Evolutionary conservation across 2,113 vertebrate genomes (phyloP), one percentile per base, ranked within the genome.

Genomic region (Plecturocebus donacophilus): DNA sequence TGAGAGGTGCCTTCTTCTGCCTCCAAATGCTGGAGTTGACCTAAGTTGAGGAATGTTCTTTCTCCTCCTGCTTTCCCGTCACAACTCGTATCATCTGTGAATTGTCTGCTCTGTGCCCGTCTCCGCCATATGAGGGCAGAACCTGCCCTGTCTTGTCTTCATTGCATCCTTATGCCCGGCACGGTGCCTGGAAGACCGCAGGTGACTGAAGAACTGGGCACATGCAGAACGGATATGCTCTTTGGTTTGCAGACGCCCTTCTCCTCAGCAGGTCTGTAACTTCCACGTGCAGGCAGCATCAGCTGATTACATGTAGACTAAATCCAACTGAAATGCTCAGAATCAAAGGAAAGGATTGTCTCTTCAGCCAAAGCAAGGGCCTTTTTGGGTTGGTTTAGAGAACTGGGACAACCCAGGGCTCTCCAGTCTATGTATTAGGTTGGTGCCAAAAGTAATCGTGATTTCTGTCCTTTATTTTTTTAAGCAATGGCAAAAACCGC

Each of bases 181-280:
- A 17, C 21, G 30, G 58, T 2, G 5, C 0, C 0, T 19, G 14
- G 42, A 6, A 54, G 61, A 66, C 9, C 1, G 27, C 32, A 1
- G 5, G 35, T 80, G 40, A 82, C 16, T 52, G 64, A 47, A 82
- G 52, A 45, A 40, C 35, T 2, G 54, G 79, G 85, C 66, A 86
- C 89, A 82, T 47, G 40, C 56, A 2, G 5, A 45, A 64, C 47
- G 27, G 5, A 23, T 11, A 3, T 20, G 42, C 35, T n/a, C 45
- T 92, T 42, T 47, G 64, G 75, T 75, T 95, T 88, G 85, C 85
- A 92, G 94, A 92, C 6, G 8, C 4, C 56, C 56, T 81, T 91
- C 45, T 96, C 38, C 40, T 38, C 13, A 12, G 61, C 52, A 84
- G 47, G 25, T 40, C 81, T 73, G 14, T n/a, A 35, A 23, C 40